Percentiles rank a stretch among this genome's conserved stretches.
These are phyloP conservation scores for Pseudococcus viburni DNA, from an alignment of 2,888 invertebrate species.

Conservation along the genomic window DNA sequence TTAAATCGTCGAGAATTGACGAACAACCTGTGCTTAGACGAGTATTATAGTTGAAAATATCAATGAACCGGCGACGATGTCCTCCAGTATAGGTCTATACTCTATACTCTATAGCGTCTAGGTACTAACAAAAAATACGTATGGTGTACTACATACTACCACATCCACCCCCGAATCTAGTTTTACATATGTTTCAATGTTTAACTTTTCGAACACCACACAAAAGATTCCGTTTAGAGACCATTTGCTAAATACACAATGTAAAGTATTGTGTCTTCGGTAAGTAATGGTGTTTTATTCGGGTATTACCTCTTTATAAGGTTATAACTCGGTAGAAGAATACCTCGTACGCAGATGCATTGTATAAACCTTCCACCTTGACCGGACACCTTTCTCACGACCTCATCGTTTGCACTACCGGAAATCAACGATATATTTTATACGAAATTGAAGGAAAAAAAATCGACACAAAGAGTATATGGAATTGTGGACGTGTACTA, in stretches of 20 bases:
- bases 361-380: constrained; percentile 13
- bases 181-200: constrained; percentile 6
- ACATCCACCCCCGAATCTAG: constrained; percentile 1
- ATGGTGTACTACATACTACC: neutral
- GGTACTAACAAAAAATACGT: neutral
- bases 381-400: constrained; percentile 22
- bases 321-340: neutral
- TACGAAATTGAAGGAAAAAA: neutral
- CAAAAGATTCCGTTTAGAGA: neutral
- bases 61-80: too few relatives aligned
- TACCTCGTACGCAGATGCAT: neutral
- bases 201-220: neutral
- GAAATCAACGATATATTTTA: constrained; percentile 7
- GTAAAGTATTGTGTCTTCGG: constrained; percentile 8
- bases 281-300: constrained; percentile 31
- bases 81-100: neutral
- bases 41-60: too few relatives aligned
- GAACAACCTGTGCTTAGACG: neutral
- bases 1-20: neutral
- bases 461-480: neutral
- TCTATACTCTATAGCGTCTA: neutral
- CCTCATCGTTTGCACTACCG: constrained; percentile 6
- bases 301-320: constrained; percentile 21
- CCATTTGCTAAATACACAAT: constrained; percentile 35
- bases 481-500: neutral